These are phyloP conservation scores for Campaea margaritaria DNA, from an alignment of 2,888 invertebrate genomes.

Conservation along the genomic window DNA sequence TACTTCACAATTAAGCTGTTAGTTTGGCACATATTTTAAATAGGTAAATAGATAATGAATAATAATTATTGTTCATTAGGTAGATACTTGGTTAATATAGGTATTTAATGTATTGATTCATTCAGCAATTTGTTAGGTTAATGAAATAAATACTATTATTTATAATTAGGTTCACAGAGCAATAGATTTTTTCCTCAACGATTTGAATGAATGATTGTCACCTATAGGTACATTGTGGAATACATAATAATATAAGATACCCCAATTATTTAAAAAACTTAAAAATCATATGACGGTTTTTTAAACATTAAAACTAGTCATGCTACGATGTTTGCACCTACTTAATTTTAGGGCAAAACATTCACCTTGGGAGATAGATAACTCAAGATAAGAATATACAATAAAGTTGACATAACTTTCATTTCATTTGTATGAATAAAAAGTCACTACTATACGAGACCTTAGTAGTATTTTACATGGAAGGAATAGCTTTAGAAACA, in stretches of 20 bases:
- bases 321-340: background rate
- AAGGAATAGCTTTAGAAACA: constrained; percentile 6
- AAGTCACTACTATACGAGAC: background rate
- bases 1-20: too few species aligned
- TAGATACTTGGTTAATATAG: too few species aligned
- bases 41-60: background rate
- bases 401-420: constrained; percentile 8
- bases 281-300: background rate
- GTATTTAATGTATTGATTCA: too few species aligned
- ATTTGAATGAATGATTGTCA: too few species aligned
- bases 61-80: too few species aligned
- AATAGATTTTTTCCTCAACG: too few species aligned
- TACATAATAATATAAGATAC: too few species aligned
- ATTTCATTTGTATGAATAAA: background rate
- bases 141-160: too few species aligned
- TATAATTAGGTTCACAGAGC: too few species aligned
- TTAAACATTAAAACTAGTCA: background rate
- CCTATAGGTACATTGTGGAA: too few species aligned
- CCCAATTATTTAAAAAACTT: too few species aligned
- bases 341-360: constrained; percentile 8
- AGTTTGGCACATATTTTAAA: background rate
- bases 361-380: constrained; percentile 35
- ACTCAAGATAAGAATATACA: constrained; percentile 23
- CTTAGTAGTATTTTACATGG: background rate
- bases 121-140: too few species aligned